phyloP scores from a whole-genome alignment of 1,140 invertebrate species.

The Drosophila tristis region DNA sequence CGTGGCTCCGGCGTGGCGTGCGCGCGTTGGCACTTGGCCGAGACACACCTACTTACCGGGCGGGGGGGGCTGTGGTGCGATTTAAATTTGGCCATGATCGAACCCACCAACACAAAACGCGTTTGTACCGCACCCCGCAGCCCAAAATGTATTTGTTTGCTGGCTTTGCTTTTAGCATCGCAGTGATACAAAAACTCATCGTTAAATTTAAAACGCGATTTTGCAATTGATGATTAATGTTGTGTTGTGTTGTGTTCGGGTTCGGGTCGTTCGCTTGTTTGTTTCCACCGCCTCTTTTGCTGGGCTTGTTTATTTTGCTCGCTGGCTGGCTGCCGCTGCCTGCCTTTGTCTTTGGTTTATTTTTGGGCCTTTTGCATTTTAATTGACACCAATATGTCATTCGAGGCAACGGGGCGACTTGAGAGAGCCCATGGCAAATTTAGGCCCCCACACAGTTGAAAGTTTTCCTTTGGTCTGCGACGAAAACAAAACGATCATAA shows the following conservation, averaged over 20 bases:
- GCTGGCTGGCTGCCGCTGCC: background rate
- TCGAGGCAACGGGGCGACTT: constrained; percentile 21
- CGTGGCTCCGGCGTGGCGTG: constrained; percentile 50
- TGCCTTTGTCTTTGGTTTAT: constrained; percentile 42
- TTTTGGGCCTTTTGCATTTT: constrained; percentile 63
- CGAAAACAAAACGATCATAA: constrained; percentile 50
- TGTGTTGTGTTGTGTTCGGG: background rate
- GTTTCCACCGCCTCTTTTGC: background rate
- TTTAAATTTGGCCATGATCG: constrained; percentile 78
- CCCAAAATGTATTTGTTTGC: constrained; percentile 7
- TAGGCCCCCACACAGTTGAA: constrained; percentile 44
- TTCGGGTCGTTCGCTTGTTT: constrained; percentile 2
- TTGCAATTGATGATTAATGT: constrained; percentile 79
- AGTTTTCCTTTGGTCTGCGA: constrained; percentile 40
- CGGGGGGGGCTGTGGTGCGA: constrained; percentile 3
- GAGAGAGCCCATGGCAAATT: constrained; percentile 18
- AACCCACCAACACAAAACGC: constrained; percentile 36
- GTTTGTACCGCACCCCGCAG: constrained; percentile 14
- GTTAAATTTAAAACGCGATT: constrained; percentile 69
- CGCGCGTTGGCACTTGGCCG: constrained; percentile 64
- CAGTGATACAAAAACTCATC: constrained; percentile 9
- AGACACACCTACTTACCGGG: constrained; percentile 70
- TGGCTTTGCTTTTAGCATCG: constrained; percentile 15
- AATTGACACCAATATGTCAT: constrained; percentile 77
- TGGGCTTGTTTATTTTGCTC: constrained; percentile 4